Evolutionary conservation across 2,888 invertebrate species (phyloP), one percentile per base, ranked within the genome.

Genomic region (Drosophila neonasuta): DNA sequence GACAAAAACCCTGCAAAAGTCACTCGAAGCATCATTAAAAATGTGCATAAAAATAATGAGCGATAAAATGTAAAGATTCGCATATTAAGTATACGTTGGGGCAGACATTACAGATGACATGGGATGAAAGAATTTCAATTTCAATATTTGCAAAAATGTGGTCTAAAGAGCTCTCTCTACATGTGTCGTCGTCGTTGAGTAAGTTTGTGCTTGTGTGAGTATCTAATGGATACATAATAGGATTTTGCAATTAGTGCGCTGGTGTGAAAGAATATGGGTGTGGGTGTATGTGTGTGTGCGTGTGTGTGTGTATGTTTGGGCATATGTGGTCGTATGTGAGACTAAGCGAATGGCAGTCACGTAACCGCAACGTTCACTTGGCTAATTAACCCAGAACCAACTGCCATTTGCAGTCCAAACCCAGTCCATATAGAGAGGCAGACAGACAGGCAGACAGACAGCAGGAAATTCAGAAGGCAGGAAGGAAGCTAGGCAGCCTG

Each of bases 171-270:
- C 42, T 39, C 36, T 46, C 34, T 30, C 34, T 30, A 41, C 44
- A 56, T 57, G 41, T 71, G 62, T 36, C 36, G 36, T 36, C 39
- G 41, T 34, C 24, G 20, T 20, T 32, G 44, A 46, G 50, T 49
- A 39, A 57, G 48, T 63, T 67, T 69, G 74, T 72, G 79, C 71
- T 61, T 74, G 72, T 77, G 72, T 75, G 81, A 81, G 80, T 84
- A 70, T 86, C 86, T 87, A 87, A 88, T 88, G 88, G 88, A 87
- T 82, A 85, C 83, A 87, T 88, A 88, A 88, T 85, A 88, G 83
- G 86, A 87, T 87, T 88, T 88, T 80, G 78, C 79, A 86, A 83
- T 86, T 86, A 84, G 79, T 70, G 68, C 61, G 57, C 48, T 67
- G 58, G 61, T 66, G 65, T 66, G 52, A 68, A 51, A 57, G 56